A percentile compares a stretch with the other conserved stretches of the same genome.
phyloP scores from a whole-genome alignment of 2,113 vertebrate species.

The Sylvia atricapilla region DNA sequence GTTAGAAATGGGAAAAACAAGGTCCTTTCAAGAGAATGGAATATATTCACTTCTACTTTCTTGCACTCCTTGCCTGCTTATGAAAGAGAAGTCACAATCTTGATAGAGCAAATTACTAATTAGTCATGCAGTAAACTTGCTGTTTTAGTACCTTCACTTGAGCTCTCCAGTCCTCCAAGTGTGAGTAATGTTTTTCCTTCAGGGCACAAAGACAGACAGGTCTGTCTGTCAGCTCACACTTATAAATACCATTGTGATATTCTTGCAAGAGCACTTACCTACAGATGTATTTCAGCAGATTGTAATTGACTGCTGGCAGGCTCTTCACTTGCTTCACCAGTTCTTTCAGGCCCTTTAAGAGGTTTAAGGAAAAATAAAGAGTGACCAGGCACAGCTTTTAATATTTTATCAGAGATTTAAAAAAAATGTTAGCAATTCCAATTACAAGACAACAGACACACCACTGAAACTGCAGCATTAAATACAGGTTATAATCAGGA shows the following conservation, averaged over 20 bases:
- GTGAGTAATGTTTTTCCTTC: neutral
- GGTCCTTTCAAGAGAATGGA: neutral
- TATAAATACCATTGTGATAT: neutral
- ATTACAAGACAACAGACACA: neutral
- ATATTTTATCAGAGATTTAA: neutral
- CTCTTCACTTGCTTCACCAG: conserved; percentile 86
- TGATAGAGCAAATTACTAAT: neutral
- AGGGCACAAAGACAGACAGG: neutral
- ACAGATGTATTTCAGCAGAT: conserved; percentile 96
- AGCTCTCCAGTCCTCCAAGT: neutral
- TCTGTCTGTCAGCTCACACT: neutral
- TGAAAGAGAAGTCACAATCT: neutral
- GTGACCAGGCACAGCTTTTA: neutral
- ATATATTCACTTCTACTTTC: neutral
- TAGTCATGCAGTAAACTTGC: neutral
- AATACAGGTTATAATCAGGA: neutral
- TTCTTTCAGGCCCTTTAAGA: conserved; percentile 86
- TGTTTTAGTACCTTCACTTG: neutral
- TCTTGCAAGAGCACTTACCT: conserved; percentile 77
- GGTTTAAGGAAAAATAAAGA: neutral
- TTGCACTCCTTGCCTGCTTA: neutral
- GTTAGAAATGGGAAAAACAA: neutral
- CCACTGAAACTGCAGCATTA: neutral
- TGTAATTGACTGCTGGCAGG: conserved; percentile 93
- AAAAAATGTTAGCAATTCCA: neutral